Evolutionary conservation across 2,113 vertebrate genomes (phyloP).

Genomic region (Ibidorhyncha struthersii): DNA sequence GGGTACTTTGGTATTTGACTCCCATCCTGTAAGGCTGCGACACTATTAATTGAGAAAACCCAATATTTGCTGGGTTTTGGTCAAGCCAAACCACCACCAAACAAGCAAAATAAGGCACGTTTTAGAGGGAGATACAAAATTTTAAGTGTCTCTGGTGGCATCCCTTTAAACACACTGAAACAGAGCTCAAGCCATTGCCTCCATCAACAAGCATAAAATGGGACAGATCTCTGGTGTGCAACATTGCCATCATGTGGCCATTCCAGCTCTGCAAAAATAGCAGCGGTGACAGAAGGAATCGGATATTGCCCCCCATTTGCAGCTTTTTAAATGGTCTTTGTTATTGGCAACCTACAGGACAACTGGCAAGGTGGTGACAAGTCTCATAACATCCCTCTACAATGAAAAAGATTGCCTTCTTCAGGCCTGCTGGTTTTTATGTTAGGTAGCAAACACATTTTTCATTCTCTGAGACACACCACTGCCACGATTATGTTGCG

Average conservation of each 20-base stretch:
- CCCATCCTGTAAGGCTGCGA: not conserved
- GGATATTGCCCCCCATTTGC: rapidly evolving
- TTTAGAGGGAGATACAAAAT: not conserved
- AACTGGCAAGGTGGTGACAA: not conserved
- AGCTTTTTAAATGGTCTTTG: not conserved
- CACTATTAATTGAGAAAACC: not conserved
- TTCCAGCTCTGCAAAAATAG: not conserved
- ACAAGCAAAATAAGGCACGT: not conserved
- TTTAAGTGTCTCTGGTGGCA: not conserved
- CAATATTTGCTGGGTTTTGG: not conserved
- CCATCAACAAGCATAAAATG: rapidly evolving
- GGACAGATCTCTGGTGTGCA: not conserved
- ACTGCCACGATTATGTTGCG: rapidly evolving
- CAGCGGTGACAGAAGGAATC: not conserved
- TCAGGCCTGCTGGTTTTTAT: not conserved
- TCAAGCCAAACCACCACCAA: not conserved
- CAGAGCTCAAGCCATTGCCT: not conserved
- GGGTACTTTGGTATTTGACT: not conserved
- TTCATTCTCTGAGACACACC: not conserved
- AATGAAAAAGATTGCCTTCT: not conserved
- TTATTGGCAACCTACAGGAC: not conserved
- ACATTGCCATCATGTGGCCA: slow-evolving; percentile 22
- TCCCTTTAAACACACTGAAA: not conserved
- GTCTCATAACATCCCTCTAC: not conserved
- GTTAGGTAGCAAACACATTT: not conserved